Conservation (phyloP, 2,113 vertebrate genomes). For the Sander vitreus region DNA sequence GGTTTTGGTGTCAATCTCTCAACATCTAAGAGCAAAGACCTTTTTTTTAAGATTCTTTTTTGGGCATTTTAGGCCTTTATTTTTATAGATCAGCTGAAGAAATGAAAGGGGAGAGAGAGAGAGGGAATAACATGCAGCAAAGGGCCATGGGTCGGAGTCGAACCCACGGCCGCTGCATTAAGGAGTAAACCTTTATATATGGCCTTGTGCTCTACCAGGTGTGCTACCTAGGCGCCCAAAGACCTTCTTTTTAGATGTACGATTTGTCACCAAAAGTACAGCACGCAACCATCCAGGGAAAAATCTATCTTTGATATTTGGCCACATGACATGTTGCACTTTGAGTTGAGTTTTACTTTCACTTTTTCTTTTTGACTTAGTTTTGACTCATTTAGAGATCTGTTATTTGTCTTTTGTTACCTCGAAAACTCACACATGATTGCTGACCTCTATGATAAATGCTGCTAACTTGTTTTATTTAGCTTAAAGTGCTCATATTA, state of each 20-base stretch:
- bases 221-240: too few relatives aligned
- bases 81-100: too few relatives aligned
- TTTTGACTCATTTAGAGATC: not conserved
- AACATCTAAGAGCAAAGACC: not conserved
- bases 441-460: not conserved
- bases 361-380: not conserved
- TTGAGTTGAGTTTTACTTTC: not conserved
- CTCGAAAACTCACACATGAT: too few relatives aligned
- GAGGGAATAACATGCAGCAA: too few relatives aligned
- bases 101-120: too few relatives aligned
- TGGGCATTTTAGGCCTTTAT: too few relatives aligned
- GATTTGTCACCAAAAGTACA: not conserved
- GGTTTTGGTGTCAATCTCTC: not conserved
- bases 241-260: not conserved
- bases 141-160: too few relatives aligned
- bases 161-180: too few relatives aligned
- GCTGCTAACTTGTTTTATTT: not conserved
- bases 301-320: not conserved
- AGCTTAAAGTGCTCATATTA: too few relatives aligned
- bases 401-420: not conserved
- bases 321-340: not conserved
- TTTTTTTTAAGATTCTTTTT: too few relatives aligned
- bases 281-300: not conserved
- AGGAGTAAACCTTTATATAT: too few relatives aligned
- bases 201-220: too few relatives aligned